These are phyloP conservation scores for Salminus brasiliensis DNA, from an alignment of 2,113 vertebrate species.

Conservation along the genomic window DNA sequence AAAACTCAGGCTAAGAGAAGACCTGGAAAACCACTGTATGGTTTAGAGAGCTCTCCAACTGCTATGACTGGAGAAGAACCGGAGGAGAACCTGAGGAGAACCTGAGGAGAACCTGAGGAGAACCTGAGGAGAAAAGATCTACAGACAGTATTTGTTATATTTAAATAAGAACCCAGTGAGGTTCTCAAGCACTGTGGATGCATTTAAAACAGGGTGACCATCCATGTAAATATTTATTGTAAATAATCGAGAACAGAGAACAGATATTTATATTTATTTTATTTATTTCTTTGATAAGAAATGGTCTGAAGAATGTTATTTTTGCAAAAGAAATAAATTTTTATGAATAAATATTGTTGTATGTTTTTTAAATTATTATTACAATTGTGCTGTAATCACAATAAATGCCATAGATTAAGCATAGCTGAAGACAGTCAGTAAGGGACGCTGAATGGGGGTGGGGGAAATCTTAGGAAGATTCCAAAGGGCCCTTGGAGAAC, in stretches of 20 bases:
- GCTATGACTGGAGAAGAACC: too few species aligned
- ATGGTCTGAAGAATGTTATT: too few species aligned
- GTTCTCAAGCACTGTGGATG: conserved; percentile 69
- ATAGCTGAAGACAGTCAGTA: too few species aligned
- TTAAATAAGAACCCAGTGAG: neutral
- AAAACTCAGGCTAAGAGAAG: too few species aligned
- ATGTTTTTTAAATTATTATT: neutral
- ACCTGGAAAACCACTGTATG: too few species aligned
- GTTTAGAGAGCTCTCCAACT: too few species aligned
- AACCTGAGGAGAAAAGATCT: neutral
- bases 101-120: too few species aligned
- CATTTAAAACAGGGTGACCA: conserved; percentile 52
- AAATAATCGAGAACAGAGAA: conserved; percentile 67
- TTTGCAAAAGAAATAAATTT: conserved; percentile 49
- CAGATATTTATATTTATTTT: conserved; percentile 74
- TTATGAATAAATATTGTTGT: conserved; percentile 4
- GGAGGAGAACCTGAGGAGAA: too few species aligned
- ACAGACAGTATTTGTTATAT: neutral
- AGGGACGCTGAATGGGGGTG: too few species aligned
- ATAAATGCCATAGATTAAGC: neutral
- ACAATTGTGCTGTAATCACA: neutral
- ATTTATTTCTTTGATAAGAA: conserved; percentile 43
- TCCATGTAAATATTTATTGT: conserved; percentile 75
- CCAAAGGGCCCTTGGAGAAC: too few species aligned
- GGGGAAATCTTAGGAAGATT: too few species aligned